Evolutionary conservation across 2,888 invertebrate species (phyloP).

Genomic region (Beris chalybata): DNA sequence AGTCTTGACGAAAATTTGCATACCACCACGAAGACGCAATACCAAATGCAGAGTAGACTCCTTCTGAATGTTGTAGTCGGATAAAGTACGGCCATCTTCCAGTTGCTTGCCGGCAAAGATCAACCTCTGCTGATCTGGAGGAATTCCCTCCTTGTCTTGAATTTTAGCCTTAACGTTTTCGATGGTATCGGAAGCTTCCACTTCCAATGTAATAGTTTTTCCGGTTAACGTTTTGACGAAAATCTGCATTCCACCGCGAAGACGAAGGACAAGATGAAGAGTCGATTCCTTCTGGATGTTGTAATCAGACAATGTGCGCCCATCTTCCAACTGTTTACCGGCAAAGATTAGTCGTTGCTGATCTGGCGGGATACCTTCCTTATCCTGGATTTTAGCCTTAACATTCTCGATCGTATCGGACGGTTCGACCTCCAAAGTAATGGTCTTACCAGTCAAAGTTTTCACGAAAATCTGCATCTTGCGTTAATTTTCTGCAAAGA

Average conservation of each 20-base stretch:
- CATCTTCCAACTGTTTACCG: conserved; percentile 30
- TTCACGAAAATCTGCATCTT: too few species aligned
- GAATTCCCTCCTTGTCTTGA: too few species aligned
- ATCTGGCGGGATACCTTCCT: conserved; percentile 35
- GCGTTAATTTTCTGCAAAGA: too few species aligned
- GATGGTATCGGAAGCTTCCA: conserved; percentile 47
- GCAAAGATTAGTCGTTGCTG: conserved; percentile 32
- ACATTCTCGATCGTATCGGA: conserved; percentile 34
- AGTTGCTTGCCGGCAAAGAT: conserved; percentile 8
- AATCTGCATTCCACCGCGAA: conserved; percentile 34
- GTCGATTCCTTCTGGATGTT: conserved; percentile 35
- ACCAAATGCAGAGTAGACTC: conserved; percentile 43
- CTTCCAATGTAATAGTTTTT: conserved; percentile 48
- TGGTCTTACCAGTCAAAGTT: conserved; percentile 29
- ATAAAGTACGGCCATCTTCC: neutral
- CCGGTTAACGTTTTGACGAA: conserved; percentile 48
- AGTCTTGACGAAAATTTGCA: conserved; percentile 48
- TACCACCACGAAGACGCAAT: conserved; percentile 52
- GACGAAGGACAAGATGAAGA: conserved; percentile 30
- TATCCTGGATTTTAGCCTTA: conserved; percentile 33
- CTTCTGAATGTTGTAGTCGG: too few species aligned
- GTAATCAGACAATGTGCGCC: conserved; percentile 33
- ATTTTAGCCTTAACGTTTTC: conserved; percentile 46
- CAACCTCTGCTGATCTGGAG: too few species aligned
- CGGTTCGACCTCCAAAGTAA: conserved; percentile 31